Percentiles rank a stretch among this genome's conserved stretches.
These are phyloP conservation scores for Psilopogon haemacephalus DNA, from an alignment of 2,113 vertebrate species.

Conservation along the genomic window DNA sequence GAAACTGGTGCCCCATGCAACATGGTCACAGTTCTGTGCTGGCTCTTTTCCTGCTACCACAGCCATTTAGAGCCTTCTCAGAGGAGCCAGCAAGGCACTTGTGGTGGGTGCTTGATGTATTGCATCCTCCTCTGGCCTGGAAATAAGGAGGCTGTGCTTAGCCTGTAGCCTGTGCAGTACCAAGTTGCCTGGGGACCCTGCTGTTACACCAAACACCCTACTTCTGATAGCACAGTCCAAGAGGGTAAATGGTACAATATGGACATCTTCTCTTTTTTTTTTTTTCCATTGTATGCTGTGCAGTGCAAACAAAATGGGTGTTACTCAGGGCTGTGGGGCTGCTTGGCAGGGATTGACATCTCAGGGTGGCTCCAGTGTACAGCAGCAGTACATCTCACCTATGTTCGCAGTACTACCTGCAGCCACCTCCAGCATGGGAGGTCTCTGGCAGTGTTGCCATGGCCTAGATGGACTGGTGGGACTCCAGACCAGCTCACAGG, in stretches of 20 bases:
- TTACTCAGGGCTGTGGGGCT: not conserved
- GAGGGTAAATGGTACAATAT: not conserved
- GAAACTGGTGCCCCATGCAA: not conserved
- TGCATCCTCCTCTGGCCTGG: not conserved
- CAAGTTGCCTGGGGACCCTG: not conserved
- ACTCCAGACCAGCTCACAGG: not conserved
- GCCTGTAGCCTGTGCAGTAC: not conserved
- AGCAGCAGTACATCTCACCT: accelerated
- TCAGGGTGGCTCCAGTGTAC: not conserved
- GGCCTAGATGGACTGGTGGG: accelerated
- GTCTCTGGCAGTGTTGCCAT: not conserved
- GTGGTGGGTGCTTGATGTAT: not conserved
- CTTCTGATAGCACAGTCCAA: not conserved
- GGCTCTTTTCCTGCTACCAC: not conserved
- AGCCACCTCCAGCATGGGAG: not conserved
- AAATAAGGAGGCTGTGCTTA: not conserved
- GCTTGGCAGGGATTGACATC: not conserved
- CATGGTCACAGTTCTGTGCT: not conserved
- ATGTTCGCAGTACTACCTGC: not conserved
- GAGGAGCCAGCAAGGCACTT: not conserved
- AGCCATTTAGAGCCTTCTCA: not conserved
- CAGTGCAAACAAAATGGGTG: accelerated
- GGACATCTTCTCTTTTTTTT: accelerated
- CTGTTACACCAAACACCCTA: accelerated
- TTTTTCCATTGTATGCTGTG: no score